These are phyloP conservation scores for Selene dorsalis DNA, from an alignment of 2,797 vertebrate genomes.

Conservation along the genomic window DNA sequence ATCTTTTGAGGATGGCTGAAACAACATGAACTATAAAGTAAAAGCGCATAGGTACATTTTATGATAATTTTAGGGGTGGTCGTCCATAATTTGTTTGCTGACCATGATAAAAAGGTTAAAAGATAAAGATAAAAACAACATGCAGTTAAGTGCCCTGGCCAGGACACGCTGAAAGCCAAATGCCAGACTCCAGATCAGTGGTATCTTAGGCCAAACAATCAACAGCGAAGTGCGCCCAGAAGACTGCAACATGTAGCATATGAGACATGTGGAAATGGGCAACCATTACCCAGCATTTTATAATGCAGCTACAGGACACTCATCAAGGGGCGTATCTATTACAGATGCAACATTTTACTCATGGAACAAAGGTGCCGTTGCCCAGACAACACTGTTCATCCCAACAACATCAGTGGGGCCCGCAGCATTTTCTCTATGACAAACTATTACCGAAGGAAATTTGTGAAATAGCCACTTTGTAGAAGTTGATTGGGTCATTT, in stretches of 20 bases:
- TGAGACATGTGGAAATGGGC: neutral
- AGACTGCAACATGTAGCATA: neutral
- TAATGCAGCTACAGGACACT: neutral
- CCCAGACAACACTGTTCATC: neutral
- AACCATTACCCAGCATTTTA: neutral
- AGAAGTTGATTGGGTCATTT: neutral
- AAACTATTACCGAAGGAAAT: neutral
- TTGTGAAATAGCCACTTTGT: neutral
- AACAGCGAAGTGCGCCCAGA: neutral
- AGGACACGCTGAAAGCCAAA: neutral
- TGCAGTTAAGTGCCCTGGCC: neutral
- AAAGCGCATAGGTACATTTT: neutral
- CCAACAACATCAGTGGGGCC: no score
- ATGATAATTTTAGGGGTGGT: conserved; percentile 1
- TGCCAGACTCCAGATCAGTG: neutral
- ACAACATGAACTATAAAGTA: conserved; percentile 15
- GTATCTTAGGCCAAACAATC: neutral
- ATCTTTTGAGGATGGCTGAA: conserved; percentile 31
- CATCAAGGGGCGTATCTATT: neutral
- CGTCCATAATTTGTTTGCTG: conserved; percentile 3
- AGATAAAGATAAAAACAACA: neutral
- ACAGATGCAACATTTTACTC: neutral
- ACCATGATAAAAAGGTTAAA: neutral
- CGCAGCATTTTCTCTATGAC: neutral
- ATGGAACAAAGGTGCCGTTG: no score